Base-by-base conservation (phyloP, 1,140 invertebrate species). In the Ceratina australensis region DNA sequence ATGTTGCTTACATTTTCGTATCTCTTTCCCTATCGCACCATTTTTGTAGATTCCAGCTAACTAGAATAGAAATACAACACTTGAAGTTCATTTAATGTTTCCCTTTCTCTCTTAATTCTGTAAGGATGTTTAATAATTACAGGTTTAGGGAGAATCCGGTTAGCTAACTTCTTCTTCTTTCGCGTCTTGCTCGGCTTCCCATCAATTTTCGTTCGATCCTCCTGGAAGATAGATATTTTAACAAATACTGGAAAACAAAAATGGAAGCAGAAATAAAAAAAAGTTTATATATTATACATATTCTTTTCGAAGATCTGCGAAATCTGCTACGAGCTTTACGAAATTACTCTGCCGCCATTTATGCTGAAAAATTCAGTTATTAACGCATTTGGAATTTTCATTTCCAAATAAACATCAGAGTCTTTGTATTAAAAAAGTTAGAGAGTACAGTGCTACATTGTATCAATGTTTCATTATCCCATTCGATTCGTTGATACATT, bases 31-130 rank as follows among this genome's bases (percentile, higher is more conserved):
- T 0, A 28, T 2, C 0, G 74, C 74, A 1, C 74, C 74, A 63
- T 77, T 77, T 26, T 57, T 71, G 4, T 77, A 77, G n/a, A 77
- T 77, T 1, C 74, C 74, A 13, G 18, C 15, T 4, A 71, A 33
- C 74, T 77, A 10, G 16, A 54, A 54, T 22, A 20, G 24, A 42
- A 47, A 59, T 16, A 18, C 15, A 15, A 15, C 2, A 10, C 47
- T 42, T 33, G 18, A 22, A 24, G 33, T 49, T 28, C 8, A 20
- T 54, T 12, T 52, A 7, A 67, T n/a, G 16, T 67, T 54, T 54
- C 50, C 50, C 15, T 26, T 10, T 13, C 16, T 13, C 3, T 20
- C 22, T 0, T 16, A 49, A 54, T 15, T 54, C 15, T 18, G 1
- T 7, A 2, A 49, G 22, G 13, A 1, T n/a, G 8, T 33, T 56